Percentiles rank a stretch among this genome's conserved stretches.
Conservation (phyloP, 2,797 vertebrate genomes). For the Rachycentron canadum region DNA sequence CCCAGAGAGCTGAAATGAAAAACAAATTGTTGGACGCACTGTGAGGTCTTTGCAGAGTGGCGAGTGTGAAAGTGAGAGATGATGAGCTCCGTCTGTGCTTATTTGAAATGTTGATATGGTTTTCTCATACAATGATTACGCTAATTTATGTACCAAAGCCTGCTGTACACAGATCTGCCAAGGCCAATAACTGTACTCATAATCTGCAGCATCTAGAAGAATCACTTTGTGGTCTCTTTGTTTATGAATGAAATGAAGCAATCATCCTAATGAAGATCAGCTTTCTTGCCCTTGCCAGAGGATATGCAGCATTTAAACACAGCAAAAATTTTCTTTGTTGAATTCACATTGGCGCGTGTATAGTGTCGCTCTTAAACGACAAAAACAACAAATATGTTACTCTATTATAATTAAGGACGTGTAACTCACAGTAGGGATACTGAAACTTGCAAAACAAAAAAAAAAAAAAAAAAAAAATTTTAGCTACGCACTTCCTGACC, state of each 20-base stretch:
- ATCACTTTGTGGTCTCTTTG: slow-evolving; percentile 74
- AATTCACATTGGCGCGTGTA: slow-evolving; percentile 17
- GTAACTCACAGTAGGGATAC: slow-evolving; percentile 54
- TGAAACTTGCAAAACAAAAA: slow-evolving; percentile 60
- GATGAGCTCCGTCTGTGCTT: slow-evolving; percentile 76
- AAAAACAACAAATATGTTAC: slow-evolving; percentile 38
- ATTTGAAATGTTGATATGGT: slow-evolving; percentile 72
- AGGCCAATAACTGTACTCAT: slow-evolving; percentile 68
- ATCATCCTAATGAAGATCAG: slow-evolving; percentile 79
- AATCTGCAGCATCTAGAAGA: slow-evolving; percentile 72
- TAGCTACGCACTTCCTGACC: slow-evolving; percentile 80
- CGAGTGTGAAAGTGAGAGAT: slow-evolving; percentile 70
- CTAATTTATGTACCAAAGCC: slow-evolving; percentile 81
- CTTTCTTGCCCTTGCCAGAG: slow-evolving; percentile 50
- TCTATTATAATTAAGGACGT: slow-evolving; percentile 53
- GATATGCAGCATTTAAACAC: slow-evolving; percentile 46
- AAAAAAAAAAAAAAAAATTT: slow-evolving; percentile 20
- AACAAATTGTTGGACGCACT: slow-evolving; percentile 63
- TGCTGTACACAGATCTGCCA: slow-evolving; percentile 77
- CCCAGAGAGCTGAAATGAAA: slow-evolving; percentile 49
- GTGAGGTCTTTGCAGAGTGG: slow-evolving; percentile 58
- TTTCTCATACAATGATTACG: slow-evolving; percentile 75
- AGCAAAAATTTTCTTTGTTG: slow-evolving; percentile 46
- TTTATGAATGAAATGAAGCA: slow-evolving; percentile 77
- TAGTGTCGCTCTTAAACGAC: too few species aligned